Conservation (phyloP, 1,140 invertebrate genomes). For the Pseudachorutes palmiensis region DNA sequence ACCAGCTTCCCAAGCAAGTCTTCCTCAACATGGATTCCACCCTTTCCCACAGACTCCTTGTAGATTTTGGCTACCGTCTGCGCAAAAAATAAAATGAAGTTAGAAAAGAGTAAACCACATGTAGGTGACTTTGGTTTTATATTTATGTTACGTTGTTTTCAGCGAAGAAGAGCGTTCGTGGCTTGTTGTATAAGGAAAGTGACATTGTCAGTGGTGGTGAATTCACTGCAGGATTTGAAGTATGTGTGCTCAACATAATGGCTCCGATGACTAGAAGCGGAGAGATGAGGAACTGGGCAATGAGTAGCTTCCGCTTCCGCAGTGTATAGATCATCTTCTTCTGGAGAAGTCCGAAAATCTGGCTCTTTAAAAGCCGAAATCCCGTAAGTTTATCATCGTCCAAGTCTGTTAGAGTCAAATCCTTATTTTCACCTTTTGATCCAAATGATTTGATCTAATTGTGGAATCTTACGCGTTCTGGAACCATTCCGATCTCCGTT, state of each 20-base stretch:
- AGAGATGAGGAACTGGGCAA: constrained; percentile 26
- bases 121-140: background rate
- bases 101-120: background rate
- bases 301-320: constrained; percentile 23
- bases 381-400: constrained; percentile 12
- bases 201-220: constrained; percentile 27
- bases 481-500: background rate
- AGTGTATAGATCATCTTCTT: constrained; percentile 31
- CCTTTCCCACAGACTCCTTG: background rate
- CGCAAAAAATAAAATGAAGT: background rate
- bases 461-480: constrained; percentile 6
- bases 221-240: constrained; percentile 2
- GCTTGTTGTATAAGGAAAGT: constrained; percentile 25
- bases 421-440: background rate
- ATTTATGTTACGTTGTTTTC: constrained; percentile 8
- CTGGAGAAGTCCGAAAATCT: constrained; percentile 24
- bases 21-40: background rate
- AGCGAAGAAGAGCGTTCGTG: constrained; percentile 23
- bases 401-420: constrained; percentile 12
- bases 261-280: constrained; percentile 28
- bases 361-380: constrained; percentile 19
- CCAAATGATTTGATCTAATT: too few species aligned
- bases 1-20: constrained; percentile 2
- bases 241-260: constrained; percentile 21
- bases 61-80: constrained; percentile 3